Evolutionary conservation across 2,113 vertebrate genomes (phyloP), one percentile per base, ranked within the genome.

Genomic region (Lampris megalopsis): DNA sequence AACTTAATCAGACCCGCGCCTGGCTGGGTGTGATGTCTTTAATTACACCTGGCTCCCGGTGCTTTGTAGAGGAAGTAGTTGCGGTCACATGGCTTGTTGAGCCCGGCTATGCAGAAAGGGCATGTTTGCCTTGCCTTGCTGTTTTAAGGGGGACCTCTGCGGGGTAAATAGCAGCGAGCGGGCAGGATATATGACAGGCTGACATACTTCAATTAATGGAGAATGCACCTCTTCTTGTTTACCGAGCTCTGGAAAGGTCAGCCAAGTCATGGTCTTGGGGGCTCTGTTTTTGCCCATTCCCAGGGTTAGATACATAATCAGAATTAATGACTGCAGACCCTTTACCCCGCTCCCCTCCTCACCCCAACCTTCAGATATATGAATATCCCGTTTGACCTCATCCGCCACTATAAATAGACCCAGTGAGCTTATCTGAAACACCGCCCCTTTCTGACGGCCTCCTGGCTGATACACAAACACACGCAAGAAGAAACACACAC

Each of bases 281-380:
- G 94, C 95, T 91, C 84, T 95, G 94, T 95, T 97, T 96, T 94
- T 95, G 95, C 95, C 96, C 95, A 95, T 97, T 97, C 96, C 95
- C 96, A 97, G 96, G 96, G 95, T 98, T 97, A 97, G 96, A 96
- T 94, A 96, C 94, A 96, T 98, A 96, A 96, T 96, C 95, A 94
- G 93, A 97, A 97, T 97, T 95, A 97, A 98, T 95, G 95, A 95
- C 94, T 95, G 77, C 89, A 94, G 91, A 91, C 87, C 92, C 24
- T 24, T 24, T 24, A 24, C 24, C 24, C 7, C 47, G 80, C 86
- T 81, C 59, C 80, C 73, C 86, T 83, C 78, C 77, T 90, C 86
- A 83, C 69, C 93, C 94, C 69, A 95, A 93, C 94, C 94, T 94
- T 95, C 94, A 96, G 94, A 96, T 96, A 97, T 95, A 97, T 88